Conservation (phyloP, 2,888 invertebrate species). For the Drosophila formosana region DNA sequence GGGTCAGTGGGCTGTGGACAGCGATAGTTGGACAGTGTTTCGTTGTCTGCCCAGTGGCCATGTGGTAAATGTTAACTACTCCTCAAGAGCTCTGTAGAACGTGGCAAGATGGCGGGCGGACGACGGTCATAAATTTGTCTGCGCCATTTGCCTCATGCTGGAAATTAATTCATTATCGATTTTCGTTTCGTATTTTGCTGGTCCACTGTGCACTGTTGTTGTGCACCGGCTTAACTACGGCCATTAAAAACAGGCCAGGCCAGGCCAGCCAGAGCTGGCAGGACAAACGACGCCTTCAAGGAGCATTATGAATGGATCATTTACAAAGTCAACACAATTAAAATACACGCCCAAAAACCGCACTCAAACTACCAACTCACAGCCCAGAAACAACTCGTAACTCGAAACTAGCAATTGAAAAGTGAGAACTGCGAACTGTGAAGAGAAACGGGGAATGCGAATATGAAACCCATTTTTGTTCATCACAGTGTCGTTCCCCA, state of each 20-base stretch:
- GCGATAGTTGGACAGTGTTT: background rate
- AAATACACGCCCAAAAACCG: slow-evolving; percentile 58
- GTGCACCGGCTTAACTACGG: slow-evolving; percentile 41
- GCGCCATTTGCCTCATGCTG: slow-evolving; percentile 65
- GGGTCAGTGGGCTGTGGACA: slow-evolving; percentile 2
- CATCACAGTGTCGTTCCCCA: background rate
- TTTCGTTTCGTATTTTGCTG: slow-evolving; percentile 54
- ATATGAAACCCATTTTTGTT: slow-evolving; percentile 39
- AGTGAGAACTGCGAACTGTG: background rate
- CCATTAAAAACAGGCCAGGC: slow-evolving; percentile 47
- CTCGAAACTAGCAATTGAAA: background rate
- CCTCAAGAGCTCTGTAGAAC: slow-evolving; percentile 1
- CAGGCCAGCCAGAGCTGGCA: slow-evolving; percentile 21
- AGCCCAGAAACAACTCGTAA: background rate
- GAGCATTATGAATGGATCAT: slow-evolving; percentile 72
- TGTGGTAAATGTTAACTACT: slow-evolving; percentile 51
- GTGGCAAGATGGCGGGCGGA: slow-evolving; percentile 5
- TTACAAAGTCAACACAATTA: slow-evolving; percentile 78
- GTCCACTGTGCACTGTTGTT: slow-evolving; percentile 5
- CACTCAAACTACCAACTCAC: slow-evolving; percentile 18
- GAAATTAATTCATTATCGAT: slow-evolving; percentile 78
- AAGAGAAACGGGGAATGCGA: slow-evolving; percentile 6
- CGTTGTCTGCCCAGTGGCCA: slow-evolving; percentile 23
- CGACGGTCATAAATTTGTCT: slow-evolving; percentile 71
- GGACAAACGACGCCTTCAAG: slow-evolving; percentile 60